Evolutionary conservation across 2,113 vertebrate genomes (phyloP).

Genomic region (Pagrus major): DNA sequence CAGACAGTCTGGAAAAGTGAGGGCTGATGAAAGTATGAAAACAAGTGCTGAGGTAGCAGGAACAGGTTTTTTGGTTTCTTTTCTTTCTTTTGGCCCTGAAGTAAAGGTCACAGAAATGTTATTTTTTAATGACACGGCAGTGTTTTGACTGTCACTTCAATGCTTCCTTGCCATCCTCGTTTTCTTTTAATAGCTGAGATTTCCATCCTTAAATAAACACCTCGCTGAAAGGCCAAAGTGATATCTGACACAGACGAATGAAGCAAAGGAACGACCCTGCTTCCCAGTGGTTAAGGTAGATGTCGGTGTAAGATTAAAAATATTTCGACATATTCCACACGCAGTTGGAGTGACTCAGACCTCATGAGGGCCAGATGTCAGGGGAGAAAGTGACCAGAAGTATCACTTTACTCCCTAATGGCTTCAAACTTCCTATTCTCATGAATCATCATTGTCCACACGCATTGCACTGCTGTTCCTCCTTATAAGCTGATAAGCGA

Average conservation of each 20-base stretch:
- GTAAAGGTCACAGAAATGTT: conserved; percentile 46
- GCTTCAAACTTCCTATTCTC: conserved; percentile 64
- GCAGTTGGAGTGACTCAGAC: conserved; percentile 37
- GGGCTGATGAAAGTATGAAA: conserved; percentile 20
- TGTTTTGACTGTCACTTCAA: conserved; percentile 50
- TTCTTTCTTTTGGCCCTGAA: conserved; percentile 48
- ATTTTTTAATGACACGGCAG: conserved; percentile 11
- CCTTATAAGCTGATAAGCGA: conserved; percentile 47
- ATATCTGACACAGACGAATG: conserved; percentile 1
- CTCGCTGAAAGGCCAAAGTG: not conserved
- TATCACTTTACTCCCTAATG: conserved; percentile 55
- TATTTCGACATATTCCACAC: not conserved
- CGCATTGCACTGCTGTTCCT: conserved; percentile 34
- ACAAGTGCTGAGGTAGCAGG: conserved; percentile 4
- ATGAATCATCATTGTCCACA: conserved; percentile 52
- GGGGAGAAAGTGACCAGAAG: conserved; percentile 66
- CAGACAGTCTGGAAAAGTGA: not conserved
- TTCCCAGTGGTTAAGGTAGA: not conserved
- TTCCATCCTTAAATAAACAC: not conserved
- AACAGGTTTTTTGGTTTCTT: not conserved
- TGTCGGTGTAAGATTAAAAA: not conserved
- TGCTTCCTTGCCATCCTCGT: not conserved
- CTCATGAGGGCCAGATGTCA: conserved; percentile 50
- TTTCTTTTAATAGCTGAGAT: not conserved
- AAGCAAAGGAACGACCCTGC: not conserved